Percentiles rank a stretch among this genome's conserved stretches.
Conservation (phyloP, 2,113 vertebrate species). For the Oceanites oceanicus region DNA sequence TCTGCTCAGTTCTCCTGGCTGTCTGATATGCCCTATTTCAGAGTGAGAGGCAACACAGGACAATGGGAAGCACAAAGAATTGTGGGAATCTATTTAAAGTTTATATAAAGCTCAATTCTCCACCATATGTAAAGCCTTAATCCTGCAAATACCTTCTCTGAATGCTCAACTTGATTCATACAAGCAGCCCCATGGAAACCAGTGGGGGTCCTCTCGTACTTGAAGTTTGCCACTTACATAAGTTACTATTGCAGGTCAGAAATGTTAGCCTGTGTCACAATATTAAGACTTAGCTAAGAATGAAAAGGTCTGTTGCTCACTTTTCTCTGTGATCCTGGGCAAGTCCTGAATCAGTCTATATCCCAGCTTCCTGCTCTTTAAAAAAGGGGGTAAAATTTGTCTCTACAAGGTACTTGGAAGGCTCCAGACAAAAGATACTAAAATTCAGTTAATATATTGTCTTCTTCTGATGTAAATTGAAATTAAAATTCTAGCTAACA, state of each 20-base stretch:
- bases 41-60: conserved; percentile 8
- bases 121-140: neutral
- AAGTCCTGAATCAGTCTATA: neutral
- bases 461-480: neutral
- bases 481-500: neutral
- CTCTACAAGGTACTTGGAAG: neutral
- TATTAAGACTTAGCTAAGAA: neutral
- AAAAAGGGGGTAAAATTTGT: neutral
- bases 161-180: neutral
- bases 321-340: neutral
- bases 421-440: neutral
- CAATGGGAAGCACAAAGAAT: conserved; percentile 45
- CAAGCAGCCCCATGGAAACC: neutral
- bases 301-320: neutral
- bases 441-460: neutral
- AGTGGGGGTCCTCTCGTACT: neutral
- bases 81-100: conserved; percentile 41
- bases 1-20: conserved; percentile 16
- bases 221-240: neutral
- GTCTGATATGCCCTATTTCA: conserved; percentile 35
- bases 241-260: neutral
- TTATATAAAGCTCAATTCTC: conserved; percentile 15
- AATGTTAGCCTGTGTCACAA: neutral
- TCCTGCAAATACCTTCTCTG: neutral
- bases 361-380: neutral